These are phyloP conservation scores for Sinocyclocheilus anophthalmus DNA, from an alignment of 2,113 vertebrate species.

Conservation along the genomic window DNA sequence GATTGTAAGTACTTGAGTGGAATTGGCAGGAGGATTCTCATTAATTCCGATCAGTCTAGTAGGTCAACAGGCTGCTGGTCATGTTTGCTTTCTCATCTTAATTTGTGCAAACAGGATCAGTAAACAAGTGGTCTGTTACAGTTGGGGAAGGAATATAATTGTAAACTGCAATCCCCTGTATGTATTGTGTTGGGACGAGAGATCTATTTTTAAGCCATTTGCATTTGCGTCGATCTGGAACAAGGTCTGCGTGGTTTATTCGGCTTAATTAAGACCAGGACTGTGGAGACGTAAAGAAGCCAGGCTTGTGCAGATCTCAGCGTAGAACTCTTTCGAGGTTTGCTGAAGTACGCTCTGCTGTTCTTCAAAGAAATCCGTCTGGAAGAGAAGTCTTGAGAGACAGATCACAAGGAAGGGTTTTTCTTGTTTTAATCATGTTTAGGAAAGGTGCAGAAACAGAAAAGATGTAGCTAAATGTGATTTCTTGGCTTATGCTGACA, in stretches of 20 bases:
- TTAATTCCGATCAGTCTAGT: slow-evolving; percentile 53
- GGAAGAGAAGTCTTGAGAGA: neutral
- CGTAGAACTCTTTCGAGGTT: slow-evolving; percentile 35
- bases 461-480: neutral
- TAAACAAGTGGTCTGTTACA: slow-evolving; percentile 64
- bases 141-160: slow-evolving; percentile 57
- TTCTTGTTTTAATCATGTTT: neutral
- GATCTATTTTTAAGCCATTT: slow-evolving; percentile 51
- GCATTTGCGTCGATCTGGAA: slow-evolving; percentile 42
- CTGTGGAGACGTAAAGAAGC: slow-evolving; percentile 7
- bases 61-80: slow-evolving; percentile 57
- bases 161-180: slow-evolving; percentile 38
- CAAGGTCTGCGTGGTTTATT: slow-evolving; percentile 29
- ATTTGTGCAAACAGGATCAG: slow-evolving; percentile 62
- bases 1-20: slow-evolving; percentile 24
- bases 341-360: neutral
- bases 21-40: slow-evolving; percentile 59
- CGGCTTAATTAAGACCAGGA: slow-evolving; percentile 52
- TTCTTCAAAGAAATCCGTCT: neutral
- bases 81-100: slow-evolving; percentile 60
- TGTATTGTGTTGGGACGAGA: slow-evolving; percentile 36
- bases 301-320: neutral
- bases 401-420: neutral
- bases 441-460: neutral
- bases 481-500: neutral